Base-by-base conservation (phyloP, 2,797 vertebrate genomes). In the Acanthurus tractus region DNA sequence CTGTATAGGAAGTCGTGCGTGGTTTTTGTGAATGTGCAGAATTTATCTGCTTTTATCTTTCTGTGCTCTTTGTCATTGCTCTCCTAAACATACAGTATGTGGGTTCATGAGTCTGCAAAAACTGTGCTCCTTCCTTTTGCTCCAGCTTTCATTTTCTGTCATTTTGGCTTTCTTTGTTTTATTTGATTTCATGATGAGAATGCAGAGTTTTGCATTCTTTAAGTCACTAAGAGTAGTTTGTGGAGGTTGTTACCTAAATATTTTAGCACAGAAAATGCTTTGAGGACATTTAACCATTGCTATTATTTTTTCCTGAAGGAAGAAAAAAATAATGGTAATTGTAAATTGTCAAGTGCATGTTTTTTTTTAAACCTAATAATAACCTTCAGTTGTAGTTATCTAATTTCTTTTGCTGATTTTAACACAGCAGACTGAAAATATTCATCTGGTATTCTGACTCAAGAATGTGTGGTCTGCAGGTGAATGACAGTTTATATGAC, bases 1-100 rank as follows among this genome's bases (percentile, higher is more conserved):
- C 82, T 76, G 86, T 87, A 87, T 87, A 87, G 89, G 90, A 91
- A 91, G 90, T 82, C 7, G 2, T 65, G 9, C 85, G 92, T 66
- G 93, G 92, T 92, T 92, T 69, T 11, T 20, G 38, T 89, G 81
- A 92, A 86, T 88, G 50, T 86, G 91, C 88, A 91, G 72, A 85
- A 77, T 66, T 65, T 46, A 42, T 84, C 56, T 69, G 59, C 76
- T 78, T 85, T 75, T 49, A 82, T 75, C 83, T 81, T 29, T 72
- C 18, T 63, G 58, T n/a, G 9, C 73, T 74, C 46, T 3, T 49
- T 64, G 25, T 38, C 0, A 7, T 75, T 44, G 66, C 56, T 82
- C 73, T 84, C 50, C 40, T 72, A 75, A 44, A 68, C 3, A 8
- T 65, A 76, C 48, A 70, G 70, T 70, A 50, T 80, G 65, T 66